A percentile compares a stretch with the other conserved stretches of the same genome.
phyloP scores from a whole-genome alignment of 2,113 vertebrate species.

The Narcine bancroftii region DNA sequence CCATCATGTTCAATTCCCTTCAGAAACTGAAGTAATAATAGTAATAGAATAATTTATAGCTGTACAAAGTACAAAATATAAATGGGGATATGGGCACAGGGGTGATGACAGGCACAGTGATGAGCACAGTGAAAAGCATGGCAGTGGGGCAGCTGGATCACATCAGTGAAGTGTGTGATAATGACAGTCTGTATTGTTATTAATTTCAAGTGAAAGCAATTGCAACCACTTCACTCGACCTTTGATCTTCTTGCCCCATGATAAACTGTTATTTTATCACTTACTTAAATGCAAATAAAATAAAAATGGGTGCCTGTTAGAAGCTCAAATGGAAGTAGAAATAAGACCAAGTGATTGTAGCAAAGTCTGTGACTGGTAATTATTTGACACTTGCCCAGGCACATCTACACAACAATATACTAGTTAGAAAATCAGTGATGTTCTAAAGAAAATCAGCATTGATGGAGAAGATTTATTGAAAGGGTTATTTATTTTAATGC shows the following conservation, averaged over 20 bases:
- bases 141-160: background rate
- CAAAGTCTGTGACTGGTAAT: background rate
- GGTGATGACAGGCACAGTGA: background rate
- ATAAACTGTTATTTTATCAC: background rate
- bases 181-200: background rate
- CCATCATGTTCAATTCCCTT: background rate
- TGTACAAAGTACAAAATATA: background rate
- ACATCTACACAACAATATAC: background rate
- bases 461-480: background rate
- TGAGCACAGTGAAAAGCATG: background rate
- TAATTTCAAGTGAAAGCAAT: background rate
- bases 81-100: background rate
- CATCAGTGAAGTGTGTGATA: background rate
- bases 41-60: background rate
- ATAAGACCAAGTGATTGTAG: background rate
- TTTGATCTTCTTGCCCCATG: background rate
- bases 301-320: slow-evolving; percentile 1
- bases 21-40: background rate
- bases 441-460: background rate
- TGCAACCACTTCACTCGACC: background rate
- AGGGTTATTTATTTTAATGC: background rate
- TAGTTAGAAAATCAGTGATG: background rate
- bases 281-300: slow-evolving; percentile 25
- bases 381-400: background rate
- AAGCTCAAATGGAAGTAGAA: background rate